Evolutionary conservation across 2,797 vertebrate species (phyloP).

Genomic region (Tamandua tetradactyla): DNA sequence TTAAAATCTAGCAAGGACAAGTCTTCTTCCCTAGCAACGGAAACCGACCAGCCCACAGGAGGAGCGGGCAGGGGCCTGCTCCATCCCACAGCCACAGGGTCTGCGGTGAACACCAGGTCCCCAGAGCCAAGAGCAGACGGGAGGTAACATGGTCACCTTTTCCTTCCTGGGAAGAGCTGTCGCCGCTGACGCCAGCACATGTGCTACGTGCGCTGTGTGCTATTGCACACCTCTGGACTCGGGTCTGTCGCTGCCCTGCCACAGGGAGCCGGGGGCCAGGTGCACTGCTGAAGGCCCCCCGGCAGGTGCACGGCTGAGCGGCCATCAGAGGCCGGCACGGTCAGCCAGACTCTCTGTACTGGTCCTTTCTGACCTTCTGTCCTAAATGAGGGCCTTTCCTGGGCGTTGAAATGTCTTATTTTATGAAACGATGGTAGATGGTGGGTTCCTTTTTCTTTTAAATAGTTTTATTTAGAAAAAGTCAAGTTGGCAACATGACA

Average conservation of each 20-base stretch:
- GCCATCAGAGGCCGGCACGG: neutral
- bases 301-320: neutral
- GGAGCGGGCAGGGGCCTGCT: no score
- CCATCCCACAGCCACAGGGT: no score
- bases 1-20: no score
- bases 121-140: neutral
- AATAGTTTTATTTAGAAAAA: constrained; percentile 3
- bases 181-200: no score
- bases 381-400: neutral
- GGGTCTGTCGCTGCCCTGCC: no score
- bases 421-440: neutral
- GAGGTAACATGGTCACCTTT: neutral
- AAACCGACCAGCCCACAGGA: neutral
- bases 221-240: no score
- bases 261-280: no score
- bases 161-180: neutral
- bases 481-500: neutral
- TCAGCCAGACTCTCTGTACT: neutral
- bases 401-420: neutral
- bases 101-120: neutral
- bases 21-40: no score
- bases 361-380: neutral
- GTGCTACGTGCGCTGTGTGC: neutral
- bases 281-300: neutral
- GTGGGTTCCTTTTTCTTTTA: neutral